phyloP scores from a whole-genome alignment of 2,888 invertebrate genomes.

The Pheosia tremula region DNA sequence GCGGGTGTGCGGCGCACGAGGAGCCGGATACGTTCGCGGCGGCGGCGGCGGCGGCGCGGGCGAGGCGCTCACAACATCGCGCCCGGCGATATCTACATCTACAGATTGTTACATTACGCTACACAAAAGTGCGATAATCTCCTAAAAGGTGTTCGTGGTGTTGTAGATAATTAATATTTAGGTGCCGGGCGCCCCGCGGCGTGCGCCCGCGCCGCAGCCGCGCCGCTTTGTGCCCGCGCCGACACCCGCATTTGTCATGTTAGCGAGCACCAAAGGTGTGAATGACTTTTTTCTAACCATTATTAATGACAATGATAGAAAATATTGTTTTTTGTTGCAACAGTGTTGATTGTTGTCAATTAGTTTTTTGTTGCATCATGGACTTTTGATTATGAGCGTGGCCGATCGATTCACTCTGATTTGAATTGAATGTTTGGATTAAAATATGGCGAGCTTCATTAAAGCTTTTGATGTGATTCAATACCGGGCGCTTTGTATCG shows the following conservation, averaged over 20 bases:
- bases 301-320: constrained; percentile 83
- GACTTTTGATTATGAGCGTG: constrained; percentile 71
- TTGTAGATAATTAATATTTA: constrained; percentile 83
- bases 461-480: constrained; percentile 63
- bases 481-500: constrained; percentile 43
- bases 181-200: constrained; percentile 74
- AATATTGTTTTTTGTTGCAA: constrained; percentile 80
- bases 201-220: constrained; percentile 55
- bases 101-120: constrained; percentile 66
- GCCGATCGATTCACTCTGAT: constrained; percentile 72
- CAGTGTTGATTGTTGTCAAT: constrained; percentile 82
- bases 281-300: constrained; percentile 81
- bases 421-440: constrained; percentile 80
- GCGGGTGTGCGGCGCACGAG: not conserved
- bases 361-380: constrained; percentile 75
- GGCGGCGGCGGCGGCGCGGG: no score
- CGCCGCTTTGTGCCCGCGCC: constrained; percentile 69
- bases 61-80: constrained; percentile 9
- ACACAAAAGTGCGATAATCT: constrained; percentile 78
- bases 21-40: constrained; percentile 18
- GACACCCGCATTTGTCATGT: constrained; percentile 81
- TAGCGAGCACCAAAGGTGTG: constrained; percentile 81
- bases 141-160: constrained; percentile 79
- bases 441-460: constrained; percentile 74
- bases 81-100: constrained; percentile 68